phyloP scores from a whole-genome alignment of 2,888 invertebrate genomes.

The Nebria brevicollis region DNA sequence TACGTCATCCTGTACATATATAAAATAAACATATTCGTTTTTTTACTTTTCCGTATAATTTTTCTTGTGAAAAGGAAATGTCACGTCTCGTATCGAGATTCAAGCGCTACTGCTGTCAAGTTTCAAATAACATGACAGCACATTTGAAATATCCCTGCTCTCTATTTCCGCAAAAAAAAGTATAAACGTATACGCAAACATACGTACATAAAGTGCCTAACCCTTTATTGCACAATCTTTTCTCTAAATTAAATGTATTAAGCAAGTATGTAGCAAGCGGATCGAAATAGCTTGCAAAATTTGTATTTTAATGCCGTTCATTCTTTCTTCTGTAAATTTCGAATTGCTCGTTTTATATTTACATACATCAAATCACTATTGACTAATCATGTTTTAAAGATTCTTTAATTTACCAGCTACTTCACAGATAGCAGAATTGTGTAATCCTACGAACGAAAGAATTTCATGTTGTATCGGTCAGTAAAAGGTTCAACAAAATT shows the following conservation, averaged over 20 bases:
- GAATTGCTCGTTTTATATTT: too few relatives aligned
- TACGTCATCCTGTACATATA: not conserved
- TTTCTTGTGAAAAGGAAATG: not conserved
- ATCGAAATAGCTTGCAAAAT: too few relatives aligned
- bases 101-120: not conserved
- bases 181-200: not conserved
- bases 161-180: not conserved
- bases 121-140: not conserved
- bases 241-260: too few relatives aligned
- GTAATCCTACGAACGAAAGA: not conserved
- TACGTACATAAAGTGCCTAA: not conserved
- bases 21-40: too few relatives aligned
- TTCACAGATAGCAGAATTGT: too few relatives aligned
- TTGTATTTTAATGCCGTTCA: too few relatives aligned
- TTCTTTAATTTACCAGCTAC: too few relatives aligned
- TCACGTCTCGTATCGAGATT: not conserved
- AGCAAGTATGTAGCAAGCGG: too few relatives aligned
- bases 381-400: too few relatives aligned
- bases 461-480: not conserved
- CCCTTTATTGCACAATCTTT: not conserved
- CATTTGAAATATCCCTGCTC: not conserved
- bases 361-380: too few relatives aligned
- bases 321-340: too few relatives aligned
- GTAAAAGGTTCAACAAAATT: not conserved
- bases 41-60: not conserved